Base-by-base conservation (phyloP, 2,113 vertebrate genomes). In the Epinephelus cyanopodus region DNA sequence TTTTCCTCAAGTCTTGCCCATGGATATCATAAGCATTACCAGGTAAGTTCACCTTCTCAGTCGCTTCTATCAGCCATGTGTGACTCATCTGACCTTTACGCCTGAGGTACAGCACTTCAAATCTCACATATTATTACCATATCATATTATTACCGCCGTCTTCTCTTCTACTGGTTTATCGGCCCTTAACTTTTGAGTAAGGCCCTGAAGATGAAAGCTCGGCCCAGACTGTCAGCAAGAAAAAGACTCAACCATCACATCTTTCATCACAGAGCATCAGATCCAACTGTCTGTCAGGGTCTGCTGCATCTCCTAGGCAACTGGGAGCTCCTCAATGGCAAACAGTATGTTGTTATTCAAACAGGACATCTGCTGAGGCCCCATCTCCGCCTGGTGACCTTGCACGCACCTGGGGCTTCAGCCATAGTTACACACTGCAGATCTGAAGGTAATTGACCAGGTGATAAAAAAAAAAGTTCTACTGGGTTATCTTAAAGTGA, bases 301-400 rank as follows among this genome's bases (percentile, higher is more conserved):
- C 53, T 37, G 62, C 65, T 70, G 77, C 45, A 81, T 92, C 90
- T 81, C 88, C 92, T 79, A 54, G 81, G 87, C 71, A 87, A 91
- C 86, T 0, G 48, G 47, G 74, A 87, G 85, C 86, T 67, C 52
- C 65, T 89, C 80, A 58, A 50, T 23, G 57, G 45, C 25, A 84
- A 89, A 84, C 47, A 57, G n/a, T 61, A 15, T 57, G 77, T 39
- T 76, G 70, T 85, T 88, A 58, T 83, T 84, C 45, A 75, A 83
- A 85, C 67, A 79, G 57, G 66, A 54, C 21, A 14, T 81, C 64
- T 81, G 69, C 58, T 73, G 0, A 68, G 67, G 27, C 27, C 50
- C 65, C 50, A 23, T 29, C 76, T 62, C 63, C 1, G 48, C 29
- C 69, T 1, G 14, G 48, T 54, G 83, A 82, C 77, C 79, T 82